A percentile compares a stretch with the other conserved stretches of the same genome.
phyloP scores from a whole-genome alignment of 2,113 vertebrate genomes.

The Strigops habroptila region DNA sequence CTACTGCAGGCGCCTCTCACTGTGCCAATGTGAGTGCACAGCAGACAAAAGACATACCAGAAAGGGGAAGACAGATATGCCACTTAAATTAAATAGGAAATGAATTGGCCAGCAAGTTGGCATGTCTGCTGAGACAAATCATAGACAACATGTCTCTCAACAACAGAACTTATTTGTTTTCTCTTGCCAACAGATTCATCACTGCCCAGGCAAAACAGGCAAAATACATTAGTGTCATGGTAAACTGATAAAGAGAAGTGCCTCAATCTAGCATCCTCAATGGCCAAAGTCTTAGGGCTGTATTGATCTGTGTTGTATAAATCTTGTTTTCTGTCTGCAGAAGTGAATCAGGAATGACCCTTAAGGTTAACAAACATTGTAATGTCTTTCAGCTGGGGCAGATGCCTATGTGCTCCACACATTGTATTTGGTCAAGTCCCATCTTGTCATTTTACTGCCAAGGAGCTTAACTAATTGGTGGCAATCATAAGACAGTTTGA shows the following conservation, averaged over 20 bases:
- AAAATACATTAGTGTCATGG: conserved; percentile 98
- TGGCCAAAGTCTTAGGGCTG: conserved; percentile 88
- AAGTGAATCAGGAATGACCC: conserved; percentile 97
- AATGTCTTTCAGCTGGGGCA: conserved; percentile 89
- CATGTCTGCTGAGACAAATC: conserved; percentile 94
- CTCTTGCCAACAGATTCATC: conserved; percentile 95
- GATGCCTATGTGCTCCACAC: conserved; percentile 86
- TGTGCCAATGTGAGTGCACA: conserved; percentile 72
- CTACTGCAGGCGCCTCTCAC: conserved; percentile 65
- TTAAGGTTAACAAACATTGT: conserved; percentile 98
- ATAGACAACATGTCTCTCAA: conserved; percentile 90
- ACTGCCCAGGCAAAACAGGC: conserved; percentile 93
- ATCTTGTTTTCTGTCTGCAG: conserved; percentile 97
- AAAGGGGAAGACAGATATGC: conserved; percentile 90
- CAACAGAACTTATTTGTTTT: conserved; percentile 88
- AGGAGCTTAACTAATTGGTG: conserved; percentile 95
- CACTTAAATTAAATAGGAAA: conserved; percentile 87
- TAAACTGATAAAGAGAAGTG: conserved; percentile 95
- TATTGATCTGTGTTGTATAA: conserved; percentile 98
- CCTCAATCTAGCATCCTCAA: conserved; percentile 85
- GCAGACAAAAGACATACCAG: conserved; percentile 89
- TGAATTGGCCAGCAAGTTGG: conserved; percentile 90
- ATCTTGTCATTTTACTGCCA: conserved; percentile 90
- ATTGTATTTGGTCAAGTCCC: conserved; percentile 89
- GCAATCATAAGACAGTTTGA: conserved; percentile 89